phyloP scores from a whole-genome alignment of 2,888 invertebrate species.

The Lobophora halterata region DNA sequence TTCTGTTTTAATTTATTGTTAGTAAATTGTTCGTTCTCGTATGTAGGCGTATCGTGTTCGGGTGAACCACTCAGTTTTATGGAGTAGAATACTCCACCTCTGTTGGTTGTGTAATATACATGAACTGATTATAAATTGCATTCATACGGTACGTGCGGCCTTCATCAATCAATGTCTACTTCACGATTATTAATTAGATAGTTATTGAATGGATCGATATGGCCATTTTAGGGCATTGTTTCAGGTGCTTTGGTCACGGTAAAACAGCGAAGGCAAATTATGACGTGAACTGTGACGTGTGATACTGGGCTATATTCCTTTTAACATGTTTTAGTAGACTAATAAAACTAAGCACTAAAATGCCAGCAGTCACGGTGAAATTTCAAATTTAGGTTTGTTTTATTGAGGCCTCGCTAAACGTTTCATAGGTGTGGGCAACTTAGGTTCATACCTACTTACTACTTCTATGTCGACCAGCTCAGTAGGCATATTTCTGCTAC shows the following conservation, averaged over 20 bases:
- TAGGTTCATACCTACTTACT: too few species aligned
- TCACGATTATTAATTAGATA: constrained; percentile 1
- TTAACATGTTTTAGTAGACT: constrained; percentile 28
- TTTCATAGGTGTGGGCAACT: too few species aligned
- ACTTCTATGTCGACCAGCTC: too few species aligned
- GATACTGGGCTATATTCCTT: constrained; percentile 7
- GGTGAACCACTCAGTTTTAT: constrained; percentile 29
- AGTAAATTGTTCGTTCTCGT: constrained; percentile 32
- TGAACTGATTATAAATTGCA: constrained; percentile 19
- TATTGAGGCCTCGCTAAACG: too few species aligned
- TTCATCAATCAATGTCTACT: constrained; percentile 6
- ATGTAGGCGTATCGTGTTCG: constrained; percentile 23
- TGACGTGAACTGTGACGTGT: constrained; percentile 6
- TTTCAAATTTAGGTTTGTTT: too few species aligned
- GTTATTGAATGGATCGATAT: background rate
- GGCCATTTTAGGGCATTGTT: too few species aligned
- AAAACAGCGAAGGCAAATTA: constrained; percentile 2
- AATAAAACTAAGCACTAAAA: too few species aligned
- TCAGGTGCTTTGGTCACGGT: too few species aligned
- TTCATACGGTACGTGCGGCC: background rate
- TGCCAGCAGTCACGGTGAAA: too few species aligned
- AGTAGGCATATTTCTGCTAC: constrained; percentile 38
- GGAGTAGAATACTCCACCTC: constrained; percentile 26
- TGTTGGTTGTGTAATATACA: constrained; percentile 18
- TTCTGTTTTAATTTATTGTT: constrained; percentile 48